A percentile compares a stretch with the other conserved stretches of the same genome.
These are phyloP conservation scores for Agrotis segetum DNA, from an alignment of 2,888 invertebrate species.

Conservation along the genomic window DNA sequence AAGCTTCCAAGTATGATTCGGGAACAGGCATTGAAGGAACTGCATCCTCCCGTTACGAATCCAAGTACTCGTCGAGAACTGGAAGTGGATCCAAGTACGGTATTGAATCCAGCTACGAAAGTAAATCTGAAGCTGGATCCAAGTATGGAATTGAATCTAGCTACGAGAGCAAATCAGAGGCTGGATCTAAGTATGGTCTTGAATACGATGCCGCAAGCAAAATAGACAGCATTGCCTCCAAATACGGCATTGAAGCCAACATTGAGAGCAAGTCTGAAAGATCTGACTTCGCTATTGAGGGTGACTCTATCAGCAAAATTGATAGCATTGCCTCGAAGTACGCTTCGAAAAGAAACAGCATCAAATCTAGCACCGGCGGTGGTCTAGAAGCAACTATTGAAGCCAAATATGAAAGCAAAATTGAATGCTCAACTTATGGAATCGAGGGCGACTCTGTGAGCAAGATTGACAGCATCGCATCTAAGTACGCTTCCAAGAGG, in stretches of 20 bases:
- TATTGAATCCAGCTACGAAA: conserved; percentile 76
- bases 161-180: conserved; percentile 78
- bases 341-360: conserved; percentile 70
- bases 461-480: conserved; percentile 73
- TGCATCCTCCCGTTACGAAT: conserved; percentile 81
- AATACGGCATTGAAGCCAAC: conserved; percentile 78
- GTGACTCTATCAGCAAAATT: conserved; percentile 64
- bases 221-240: conserved; percentile 77
- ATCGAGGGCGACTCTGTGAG: conserved; percentile 66
- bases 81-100: conserved; percentile 70
- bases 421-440: conserved; percentile 52
- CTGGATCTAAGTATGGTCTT: conserved; percentile 74
- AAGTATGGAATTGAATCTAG: conserved; percentile 79
- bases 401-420: conserved; percentile 62
- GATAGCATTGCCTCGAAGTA: conserved; percentile 69
- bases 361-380: conserved; percentile 71
- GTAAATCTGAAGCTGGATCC: conserved; percentile 75
- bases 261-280: conserved; percentile 63
- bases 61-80: conserved; percentile 79
- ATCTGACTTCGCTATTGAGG: conserved; percentile 63
- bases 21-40: conserved; percentile 80
- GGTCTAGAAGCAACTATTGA: conserved; percentile 72
- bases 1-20: conserved; percentile 77
- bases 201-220: conserved; percentile 72
- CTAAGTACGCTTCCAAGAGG: conserved; percentile 72